Percentiles rank a stretch among this genome's conserved stretches.
Evolutionary conservation across 2,797 vertebrate species (phyloP).

Genomic region (Vultur gryphus): DNA sequence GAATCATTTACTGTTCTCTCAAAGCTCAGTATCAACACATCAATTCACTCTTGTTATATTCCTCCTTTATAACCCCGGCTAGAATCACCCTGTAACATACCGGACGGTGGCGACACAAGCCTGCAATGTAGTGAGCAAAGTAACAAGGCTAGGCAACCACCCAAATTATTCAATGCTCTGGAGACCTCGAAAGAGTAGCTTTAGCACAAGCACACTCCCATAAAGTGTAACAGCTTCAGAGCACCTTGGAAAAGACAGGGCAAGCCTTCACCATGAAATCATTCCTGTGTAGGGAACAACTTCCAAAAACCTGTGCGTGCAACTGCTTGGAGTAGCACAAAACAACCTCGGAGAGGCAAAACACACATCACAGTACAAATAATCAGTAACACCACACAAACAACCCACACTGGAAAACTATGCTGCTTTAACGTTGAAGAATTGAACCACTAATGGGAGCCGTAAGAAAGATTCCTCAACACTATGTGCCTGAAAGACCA

Average conservation of each 20-base stretch:
- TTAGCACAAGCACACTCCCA: neutral
- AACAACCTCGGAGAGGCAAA: neutral
- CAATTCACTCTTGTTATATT: neutral
- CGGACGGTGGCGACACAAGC: rapidly evolving
- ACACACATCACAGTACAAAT: neutral
- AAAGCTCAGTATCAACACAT: neutral
- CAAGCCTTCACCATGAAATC: neutral
- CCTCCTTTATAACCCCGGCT: neutral
- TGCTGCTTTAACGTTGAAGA: neutral
- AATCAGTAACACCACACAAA: neutral
- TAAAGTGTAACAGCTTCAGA: neutral
- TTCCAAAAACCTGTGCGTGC: neutral
- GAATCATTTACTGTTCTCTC: neutral
- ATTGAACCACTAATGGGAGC: neutral
- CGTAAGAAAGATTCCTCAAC: neutral
- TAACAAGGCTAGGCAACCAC: neutral
- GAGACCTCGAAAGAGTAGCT: neutral
- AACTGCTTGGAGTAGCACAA: neutral
- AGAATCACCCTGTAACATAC: neutral
- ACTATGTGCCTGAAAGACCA: neutral
- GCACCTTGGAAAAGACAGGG: neutral
- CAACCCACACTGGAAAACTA: neutral
- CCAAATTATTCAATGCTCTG: neutral
- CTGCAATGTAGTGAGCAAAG: neutral
- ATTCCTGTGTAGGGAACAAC: neutral